These are phyloP conservation scores for Halesus radiatus DNA, from an alignment of 1,140 invertebrate genomes.

Conservation along the genomic window DNA sequence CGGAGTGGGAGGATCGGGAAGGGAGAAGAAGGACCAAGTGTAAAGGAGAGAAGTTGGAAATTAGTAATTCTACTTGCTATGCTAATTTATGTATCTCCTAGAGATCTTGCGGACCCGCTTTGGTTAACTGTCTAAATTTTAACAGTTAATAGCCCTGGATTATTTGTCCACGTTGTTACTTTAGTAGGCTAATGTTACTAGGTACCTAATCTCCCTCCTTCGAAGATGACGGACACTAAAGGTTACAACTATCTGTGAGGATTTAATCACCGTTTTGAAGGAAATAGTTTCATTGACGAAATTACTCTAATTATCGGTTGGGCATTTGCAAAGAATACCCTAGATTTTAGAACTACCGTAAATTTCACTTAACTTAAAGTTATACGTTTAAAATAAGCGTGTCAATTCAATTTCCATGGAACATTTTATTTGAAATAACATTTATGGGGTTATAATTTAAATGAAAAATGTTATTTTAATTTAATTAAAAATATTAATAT, in stretches of 20 bases:
- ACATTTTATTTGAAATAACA: too few relatives aligned
- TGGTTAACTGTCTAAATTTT: slow-evolving; percentile 35
- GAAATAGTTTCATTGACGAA: too few relatives aligned
- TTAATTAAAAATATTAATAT: too few relatives aligned
- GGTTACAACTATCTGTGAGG: not conserved
- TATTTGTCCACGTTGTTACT: slow-evolving; percentile 26
- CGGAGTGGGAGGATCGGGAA: not conserved
- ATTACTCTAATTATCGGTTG: too few relatives aligned
- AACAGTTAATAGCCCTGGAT: slow-evolving; percentile 25
- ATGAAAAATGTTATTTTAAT: too few relatives aligned
- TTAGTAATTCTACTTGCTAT: slow-evolving; percentile 30
- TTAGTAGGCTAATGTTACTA: not conserved
- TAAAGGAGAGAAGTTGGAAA: slow-evolving; percentile 17
- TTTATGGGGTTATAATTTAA: too few relatives aligned
- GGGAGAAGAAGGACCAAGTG: slow-evolving; percentile 4
- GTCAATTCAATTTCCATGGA: too few relatives aligned
- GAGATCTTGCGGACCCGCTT: slow-evolving; percentile 28
- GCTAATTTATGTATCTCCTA: slow-evolving; percentile 33
- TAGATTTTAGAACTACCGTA: too few relatives aligned
- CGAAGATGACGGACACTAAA: not conserved
- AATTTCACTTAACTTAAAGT: too few relatives aligned
- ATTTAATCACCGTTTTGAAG: too few relatives aligned
- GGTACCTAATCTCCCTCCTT: not conserved
- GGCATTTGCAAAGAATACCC: too few relatives aligned
- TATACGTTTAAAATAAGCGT: too few relatives aligned